Conservation (phyloP, 2,888 invertebrate genomes). For the Acronicta psi region DNA sequence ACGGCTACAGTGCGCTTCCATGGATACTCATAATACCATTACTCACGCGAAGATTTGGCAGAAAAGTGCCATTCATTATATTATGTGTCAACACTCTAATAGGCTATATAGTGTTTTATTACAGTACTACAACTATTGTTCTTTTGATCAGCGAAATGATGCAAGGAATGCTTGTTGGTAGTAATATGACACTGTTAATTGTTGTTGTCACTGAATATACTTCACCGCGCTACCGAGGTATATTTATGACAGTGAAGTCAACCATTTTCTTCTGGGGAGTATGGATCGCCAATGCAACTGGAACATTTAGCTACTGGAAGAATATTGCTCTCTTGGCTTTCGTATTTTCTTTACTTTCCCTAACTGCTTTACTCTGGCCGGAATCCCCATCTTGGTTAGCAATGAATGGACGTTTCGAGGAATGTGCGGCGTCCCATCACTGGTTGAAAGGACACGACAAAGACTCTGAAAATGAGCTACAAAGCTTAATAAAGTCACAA, state of each 20-base stretch:
- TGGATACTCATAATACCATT: conserved; percentile 66
- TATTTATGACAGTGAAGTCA: conserved; percentile 62
- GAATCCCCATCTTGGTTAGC: conserved; percentile 74
- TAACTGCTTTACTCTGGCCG: conserved; percentile 65
- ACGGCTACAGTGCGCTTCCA: conserved; percentile 64
- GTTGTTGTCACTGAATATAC: conserved; percentile 62
- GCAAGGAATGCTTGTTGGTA: conserved; percentile 57
- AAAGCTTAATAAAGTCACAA: conserved; percentile 62
- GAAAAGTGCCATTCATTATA: conserved; percentile 63
- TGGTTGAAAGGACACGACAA: conserved; percentile 66
- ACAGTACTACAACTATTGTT: conserved; percentile 53
- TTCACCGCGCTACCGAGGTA: conserved; percentile 59
- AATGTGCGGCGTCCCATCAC: conserved; percentile 63
- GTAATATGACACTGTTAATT: conserved; percentile 53
- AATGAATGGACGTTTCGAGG: conserved; percentile 66
- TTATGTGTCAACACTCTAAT: conserved; percentile 55
- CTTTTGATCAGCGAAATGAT: conserved; percentile 64
- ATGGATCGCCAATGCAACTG: conserved; percentile 63
- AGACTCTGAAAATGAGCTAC: conserved; percentile 63
- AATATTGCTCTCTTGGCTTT: conserved; percentile 61
- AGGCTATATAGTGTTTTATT: conserved; percentile 59
- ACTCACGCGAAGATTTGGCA: conserved; percentile 60
- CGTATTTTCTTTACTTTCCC: conserved; percentile 52
- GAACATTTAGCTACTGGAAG: conserved; percentile 64
- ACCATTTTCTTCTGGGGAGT: conserved; percentile 61